Base-by-base conservation (phyloP, 2,797 vertebrate species). In the Mionectes olivaceus region DNA sequence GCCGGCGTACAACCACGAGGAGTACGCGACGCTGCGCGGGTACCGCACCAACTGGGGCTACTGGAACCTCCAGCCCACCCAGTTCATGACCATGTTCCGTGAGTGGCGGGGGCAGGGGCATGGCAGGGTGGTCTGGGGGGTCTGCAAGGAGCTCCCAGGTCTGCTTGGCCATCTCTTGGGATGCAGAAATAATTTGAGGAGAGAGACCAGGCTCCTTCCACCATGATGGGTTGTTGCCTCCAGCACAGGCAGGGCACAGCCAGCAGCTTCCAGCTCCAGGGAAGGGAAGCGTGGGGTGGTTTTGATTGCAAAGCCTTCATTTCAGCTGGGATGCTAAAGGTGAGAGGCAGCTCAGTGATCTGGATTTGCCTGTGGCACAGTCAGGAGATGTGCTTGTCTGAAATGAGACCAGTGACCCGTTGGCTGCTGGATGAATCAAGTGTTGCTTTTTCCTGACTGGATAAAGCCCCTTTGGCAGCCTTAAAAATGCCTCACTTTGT, bases 31-130 rank as follows among this genome's bases (percentile, higher is more conserved):
- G 0, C 97, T 99, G 87, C 99, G 99, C 0, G 99, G 99, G 91
- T 99, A 98, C 98, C 98, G 99, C 89, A 99, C 99, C 95, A 99
- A 99, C 98, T 99, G 99, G 99, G 99, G 99, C 90, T 99, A 99
- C 98, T 99, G 99, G 99, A 99, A 99, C 97, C 98, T 99, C 30
- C 98, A 98, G 89, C 97, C 98, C 90, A 98, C 98, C 92, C 99
- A 99, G 98, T 99, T 99, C 98, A 99, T 99, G 99, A 99, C 99
- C 96, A 99, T 99, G 99, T 99, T 99, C 98, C 99, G 99, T 99
- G 97, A 99, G 99, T 98, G 35, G 35, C 87, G 16, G 67, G 33
- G 10, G 4, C 0, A 0, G 24, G 25, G n/a, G 4, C 37, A 9
- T 0, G 1, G 5, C 1, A 2, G 23, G 65, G 44, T 0, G 2